Conservation (phyloP, 2,888 invertebrate species). For the Masnerella sp. region DNA sequence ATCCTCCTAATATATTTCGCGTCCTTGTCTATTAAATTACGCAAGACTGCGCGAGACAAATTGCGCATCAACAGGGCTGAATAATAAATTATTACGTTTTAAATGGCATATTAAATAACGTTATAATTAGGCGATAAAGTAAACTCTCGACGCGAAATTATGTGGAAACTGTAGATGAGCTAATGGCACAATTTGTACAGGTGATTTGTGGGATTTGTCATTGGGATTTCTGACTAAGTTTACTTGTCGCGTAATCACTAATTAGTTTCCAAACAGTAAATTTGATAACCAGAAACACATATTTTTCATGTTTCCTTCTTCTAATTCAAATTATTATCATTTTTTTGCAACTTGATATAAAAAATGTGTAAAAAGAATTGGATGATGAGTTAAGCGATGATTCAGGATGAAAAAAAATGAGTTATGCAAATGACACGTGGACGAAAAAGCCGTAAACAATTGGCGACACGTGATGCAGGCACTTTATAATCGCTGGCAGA, state of each 20-base stretch:
- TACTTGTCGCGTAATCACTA: too few relatives aligned
- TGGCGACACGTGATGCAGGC: conserved; percentile 33
- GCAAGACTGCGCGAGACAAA: conserved; percentile 13
- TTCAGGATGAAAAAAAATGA: not conserved
- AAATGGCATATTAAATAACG: conserved; percentile 26
- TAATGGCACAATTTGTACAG: not conserved
- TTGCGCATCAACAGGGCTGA: conserved; percentile 7
- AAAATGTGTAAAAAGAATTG: too few relatives aligned
- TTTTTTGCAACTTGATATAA: not conserved
- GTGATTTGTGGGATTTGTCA: too few relatives aligned
- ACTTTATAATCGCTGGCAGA: conserved; percentile 33
- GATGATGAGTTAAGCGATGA: too few relatives aligned
- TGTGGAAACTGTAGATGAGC: conserved; percentile 9
- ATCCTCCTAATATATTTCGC: conserved; percentile 19
- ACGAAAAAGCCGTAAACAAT: conserved; percentile 33
- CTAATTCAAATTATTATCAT: too few relatives aligned
- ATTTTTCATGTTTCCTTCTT: too few relatives aligned
- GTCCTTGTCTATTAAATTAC: conserved; percentile 16
- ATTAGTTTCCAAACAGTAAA: too few relatives aligned
- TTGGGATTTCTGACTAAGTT: too few relatives aligned
- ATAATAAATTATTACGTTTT: conserved; percentile 18
- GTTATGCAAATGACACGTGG: not conserved
- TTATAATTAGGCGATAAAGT: conserved; percentile 20
- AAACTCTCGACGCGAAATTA: conserved; percentile 7
- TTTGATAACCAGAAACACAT: too few relatives aligned